These are phyloP conservation scores for Heterodera carotae DNA, from an alignment of 1,140 invertebrate species.

Conservation along the genomic window DNA sequence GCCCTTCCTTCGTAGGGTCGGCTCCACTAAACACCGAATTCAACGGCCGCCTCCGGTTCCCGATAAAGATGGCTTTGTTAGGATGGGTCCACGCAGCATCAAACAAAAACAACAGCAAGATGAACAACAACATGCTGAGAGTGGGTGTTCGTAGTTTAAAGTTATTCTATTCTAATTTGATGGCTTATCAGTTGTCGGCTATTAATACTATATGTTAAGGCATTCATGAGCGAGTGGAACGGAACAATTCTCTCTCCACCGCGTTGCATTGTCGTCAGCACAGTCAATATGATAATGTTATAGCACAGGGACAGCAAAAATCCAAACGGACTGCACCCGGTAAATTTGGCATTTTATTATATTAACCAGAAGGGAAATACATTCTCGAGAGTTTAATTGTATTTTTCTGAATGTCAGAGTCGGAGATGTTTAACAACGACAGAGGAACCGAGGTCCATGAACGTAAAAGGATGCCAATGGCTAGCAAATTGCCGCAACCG, in stretches of 20 bases:
- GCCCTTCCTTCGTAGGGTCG: slow-evolving; percentile 35
- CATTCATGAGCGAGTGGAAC: not conserved
- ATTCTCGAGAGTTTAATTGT: too few species aligned
- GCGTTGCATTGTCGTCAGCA: not conserved
- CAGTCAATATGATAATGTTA: slow-evolving; percentile 21
- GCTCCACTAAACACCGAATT: slow-evolving; percentile 27
- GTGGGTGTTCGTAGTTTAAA: not conserved
- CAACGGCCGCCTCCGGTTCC: slow-evolving; percentile 42
- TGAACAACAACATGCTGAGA: slow-evolving; percentile 1
- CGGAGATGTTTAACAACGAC: too few species aligned
- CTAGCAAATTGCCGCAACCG: not conserved
- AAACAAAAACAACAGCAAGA: slow-evolving; percentile 22
- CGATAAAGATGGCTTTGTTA: slow-evolving; percentile 45
- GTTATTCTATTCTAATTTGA: too few species aligned
- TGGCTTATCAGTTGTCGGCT: too few species aligned
- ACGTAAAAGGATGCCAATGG: not conserved
- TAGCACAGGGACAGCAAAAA: slow-evolving; percentile 4
- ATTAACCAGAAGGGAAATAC: not conserved
- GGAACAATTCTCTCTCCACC: not conserved
- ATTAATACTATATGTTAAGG: not conserved
- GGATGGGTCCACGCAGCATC: slow-evolving; percentile 33
- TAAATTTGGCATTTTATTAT: not conserved
- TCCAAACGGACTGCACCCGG: not conserved
- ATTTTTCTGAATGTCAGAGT: too few species aligned
- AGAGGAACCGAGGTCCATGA: not conserved